Evolutionary conservation across 2,888 invertebrate genomes (phyloP).

Genomic region (Apotomis betuletana): DNA sequence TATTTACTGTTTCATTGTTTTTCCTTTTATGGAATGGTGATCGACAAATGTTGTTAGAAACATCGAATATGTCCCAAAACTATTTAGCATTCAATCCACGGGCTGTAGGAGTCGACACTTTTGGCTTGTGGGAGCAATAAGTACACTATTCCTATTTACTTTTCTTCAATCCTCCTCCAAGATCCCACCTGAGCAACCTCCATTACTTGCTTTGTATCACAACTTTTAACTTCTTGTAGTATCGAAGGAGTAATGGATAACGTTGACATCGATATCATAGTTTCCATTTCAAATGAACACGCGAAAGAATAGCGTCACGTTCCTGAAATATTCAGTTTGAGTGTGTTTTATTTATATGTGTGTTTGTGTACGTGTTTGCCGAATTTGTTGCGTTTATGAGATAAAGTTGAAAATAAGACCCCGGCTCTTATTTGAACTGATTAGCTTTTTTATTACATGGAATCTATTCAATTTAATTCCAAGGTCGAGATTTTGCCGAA

Average conservation of each 20-base stretch:
- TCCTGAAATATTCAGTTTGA: conserved; percentile 35
- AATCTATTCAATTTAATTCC: too few relatives aligned
- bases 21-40: too few relatives aligned
- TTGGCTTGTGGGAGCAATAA: conserved; percentile 49
- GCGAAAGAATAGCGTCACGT: conserved; percentile 29
- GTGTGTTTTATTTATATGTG: conserved; percentile 25
- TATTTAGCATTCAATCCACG: conserved; percentile 52
- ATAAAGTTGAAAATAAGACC: not conserved
- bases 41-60: too few relatives aligned
- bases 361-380: conserved; percentile 29
- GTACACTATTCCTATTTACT: conserved; percentile 44
- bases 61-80: not conserved
- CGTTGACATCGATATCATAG: not conserved
- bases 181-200: not conserved
- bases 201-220: not conserved
- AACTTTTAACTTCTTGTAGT: not conserved
- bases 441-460: too few relatives aligned
- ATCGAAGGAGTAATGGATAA: not conserved
- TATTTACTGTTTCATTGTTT: too few relatives aligned
- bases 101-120: conserved; percentile 49
- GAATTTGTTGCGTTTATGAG: conserved; percentile 19
- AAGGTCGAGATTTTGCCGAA: too few relatives aligned
- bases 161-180: conserved; percentile 7
- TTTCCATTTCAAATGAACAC: conserved; percentile 21
- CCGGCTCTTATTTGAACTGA: too few relatives aligned